Conservation (phyloP, 23 tunicate genomes). For the Diplosoma virens region DNA sequence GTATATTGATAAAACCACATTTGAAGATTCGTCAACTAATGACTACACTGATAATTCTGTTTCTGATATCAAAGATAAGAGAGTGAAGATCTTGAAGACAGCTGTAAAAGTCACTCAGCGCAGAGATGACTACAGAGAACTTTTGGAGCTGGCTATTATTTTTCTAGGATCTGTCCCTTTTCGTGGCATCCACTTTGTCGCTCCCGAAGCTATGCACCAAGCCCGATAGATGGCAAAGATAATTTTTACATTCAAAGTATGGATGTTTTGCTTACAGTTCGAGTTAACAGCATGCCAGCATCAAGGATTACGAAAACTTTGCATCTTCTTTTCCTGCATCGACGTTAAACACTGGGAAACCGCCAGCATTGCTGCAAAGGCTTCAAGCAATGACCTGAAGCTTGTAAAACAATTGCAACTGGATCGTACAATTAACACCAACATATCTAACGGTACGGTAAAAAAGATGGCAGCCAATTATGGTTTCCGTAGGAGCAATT, state of each 20-base stretch:
- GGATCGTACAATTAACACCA: not conserved
- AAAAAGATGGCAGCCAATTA: not conserved
- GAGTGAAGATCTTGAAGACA: not conserved
- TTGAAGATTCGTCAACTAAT: slow-evolving; percentile 28
- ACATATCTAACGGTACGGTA: not conserved
- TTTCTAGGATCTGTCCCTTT: not conserved
- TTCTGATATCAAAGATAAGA: slow-evolving; percentile 1
- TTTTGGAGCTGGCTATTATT: slow-evolving; percentile 1
- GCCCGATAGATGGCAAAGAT: not conserved
- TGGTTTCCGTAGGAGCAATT: not conserved
- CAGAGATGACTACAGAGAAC: slow-evolving; percentile 15
- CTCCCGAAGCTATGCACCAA: slow-evolving; percentile 9
- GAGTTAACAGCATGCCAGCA: too few relatives aligned
- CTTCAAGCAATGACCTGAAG: not conserved
- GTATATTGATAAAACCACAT: slow-evolving; percentile 5
- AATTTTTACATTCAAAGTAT: not conserved
- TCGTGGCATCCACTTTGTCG: slow-evolving; percentile 9
- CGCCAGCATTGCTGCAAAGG: not conserved
- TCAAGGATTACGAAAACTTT: slow-evolving; percentile 1
- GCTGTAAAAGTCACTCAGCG: slow-evolving; percentile 8
- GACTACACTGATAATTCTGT: not conserved
- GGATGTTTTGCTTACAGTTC: not conserved
- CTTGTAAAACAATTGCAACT: not conserved
- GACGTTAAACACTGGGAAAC: not conserved
- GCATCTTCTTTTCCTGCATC: not conserved